Base-by-base conservation (phyloP, 1,140 invertebrate genomes). In the Leptopilina clavipes region DNA sequence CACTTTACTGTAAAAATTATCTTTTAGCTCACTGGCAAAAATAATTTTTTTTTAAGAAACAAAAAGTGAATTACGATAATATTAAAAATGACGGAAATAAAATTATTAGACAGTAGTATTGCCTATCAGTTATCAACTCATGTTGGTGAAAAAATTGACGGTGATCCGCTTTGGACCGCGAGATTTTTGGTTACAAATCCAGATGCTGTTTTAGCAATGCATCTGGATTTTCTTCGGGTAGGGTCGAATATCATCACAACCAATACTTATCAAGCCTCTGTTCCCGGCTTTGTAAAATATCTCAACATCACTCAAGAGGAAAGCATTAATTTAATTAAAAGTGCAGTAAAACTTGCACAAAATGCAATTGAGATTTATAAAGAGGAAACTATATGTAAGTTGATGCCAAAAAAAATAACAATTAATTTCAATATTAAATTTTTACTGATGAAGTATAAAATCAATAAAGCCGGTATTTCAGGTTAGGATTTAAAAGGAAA, bases 211-310 rank as follows among this genome's bases (percentile, higher is more conserved):
- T 91, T 95, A n/a, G 90, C 93, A 78, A 94, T 94, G 0, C 96
- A 97, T 90, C 90, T 95, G 73, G 95, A 96, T 88, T 97, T 95
- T 87, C 86, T 97, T 22, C 92, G 90, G 83, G 96, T 94, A 84
- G 97, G 97, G 5, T 94, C 96, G 0, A 93, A 98, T 83, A 91
- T 98, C 44, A 94, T 98, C 65, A 92, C 95, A 74, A 97, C 96
- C 7, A 95, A 95, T 77, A 97, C 96, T 0, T 99, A 98, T 87
- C 97, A 99, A 90, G 95, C 96, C 0, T 96, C 94, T 11, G 91
- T 97, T 31, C 92, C 93, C 19, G 95, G 96, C 0, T 97, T 97
- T 84, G 89, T 92, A 73, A 91, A 95, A 84, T 92, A 96, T 86
- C 87, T 97, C 43, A 91, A 92, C 0, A 77, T 95, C 0, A 91